Percentiles rank a stretch among this genome's conserved stretches.
Evolutionary conservation across 2,113 vertebrate species (phyloP).

Genomic region (Jacana jacana): DNA sequence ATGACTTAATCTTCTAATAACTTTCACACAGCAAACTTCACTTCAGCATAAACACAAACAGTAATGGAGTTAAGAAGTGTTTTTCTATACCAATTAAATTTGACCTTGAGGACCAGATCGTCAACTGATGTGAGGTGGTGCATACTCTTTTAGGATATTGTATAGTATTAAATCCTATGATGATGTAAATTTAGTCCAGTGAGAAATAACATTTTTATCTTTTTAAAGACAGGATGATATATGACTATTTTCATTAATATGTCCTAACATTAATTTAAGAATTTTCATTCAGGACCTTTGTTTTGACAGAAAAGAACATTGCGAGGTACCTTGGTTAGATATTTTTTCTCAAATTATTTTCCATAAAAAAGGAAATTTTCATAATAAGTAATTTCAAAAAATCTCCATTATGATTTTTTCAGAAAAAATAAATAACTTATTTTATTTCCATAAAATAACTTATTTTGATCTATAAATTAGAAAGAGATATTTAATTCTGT

Average conservation of each 20-base stretch:
- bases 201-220: background rate
- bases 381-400: background rate
- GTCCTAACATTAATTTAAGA: background rate
- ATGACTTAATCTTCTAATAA: constrained; percentile 19
- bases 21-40: background rate
- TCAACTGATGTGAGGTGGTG: background rate
- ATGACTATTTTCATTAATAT: background rate
- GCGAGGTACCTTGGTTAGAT: background rate
- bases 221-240: background rate
- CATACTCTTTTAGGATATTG: background rate
- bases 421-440: background rate
- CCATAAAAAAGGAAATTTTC: background rate
- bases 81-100: constrained; percentile 10
- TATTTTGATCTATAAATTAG: background rate
- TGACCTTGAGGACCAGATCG: constrained; percentile 2
- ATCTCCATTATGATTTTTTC: background rate
- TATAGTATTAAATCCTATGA: background rate
- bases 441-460: background rate
- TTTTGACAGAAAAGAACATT: background rate
- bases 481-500: background rate
- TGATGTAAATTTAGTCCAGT: background rate
- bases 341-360: background rate
- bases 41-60: background rate
- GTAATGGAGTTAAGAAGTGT: background rate
- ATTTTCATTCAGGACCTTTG: background rate